Evolutionary conservation across 1,140 invertebrate species (phyloP), one percentile per base, ranked within the genome.

Genomic region (Stegodyphus dumicola): DNA sequence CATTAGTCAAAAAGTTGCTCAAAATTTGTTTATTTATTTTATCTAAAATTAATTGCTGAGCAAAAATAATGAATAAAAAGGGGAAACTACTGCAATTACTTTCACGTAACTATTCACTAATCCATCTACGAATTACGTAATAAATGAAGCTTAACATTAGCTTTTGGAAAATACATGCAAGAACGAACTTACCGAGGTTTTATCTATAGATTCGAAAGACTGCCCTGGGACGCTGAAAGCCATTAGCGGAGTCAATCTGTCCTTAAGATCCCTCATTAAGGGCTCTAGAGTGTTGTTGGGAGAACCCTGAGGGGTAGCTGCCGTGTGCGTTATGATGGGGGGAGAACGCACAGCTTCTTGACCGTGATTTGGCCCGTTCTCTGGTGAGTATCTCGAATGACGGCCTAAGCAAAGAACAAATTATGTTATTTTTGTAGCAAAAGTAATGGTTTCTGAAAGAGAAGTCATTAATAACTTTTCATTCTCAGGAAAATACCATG

Each of bases 261-360:
- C 93, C 88, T 92, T 93, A 84, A 93, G 91, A 78, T 93, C 93
- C 88, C 91, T 90, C 70, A 84, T 87, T 65, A 93, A 93, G 48
- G 91, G 93, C 87, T 97, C 96, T 76, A 97, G 91, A 0, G 96
- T 97, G 48, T 95, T 96, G 89, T 95, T 96, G 11, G 97, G 97
- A 4, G 95, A 97, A 89, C 97, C 96, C 91, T 97, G 96, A 48
- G 96, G 96, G 52, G 97, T 99, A 67, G 97, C 97, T 7, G 97
- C 97, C 11, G 97, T 99, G 88, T 97, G 96, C 2, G 96, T 98
- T 87, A 99, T 99, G 88, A 97, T 95, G 49, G 96, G 96, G 17
- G 94, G 94, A 70, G 92, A 90, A 77, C 87, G 85, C 10, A 87
- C 17, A 54, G 56, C 66, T 13, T 33, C 67, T 67, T 18, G 18